These are phyloP conservation scores for Tetragnatha montana DNA, from an alignment of 2,888 invertebrate species.

Conservation along the genomic window DNA sequence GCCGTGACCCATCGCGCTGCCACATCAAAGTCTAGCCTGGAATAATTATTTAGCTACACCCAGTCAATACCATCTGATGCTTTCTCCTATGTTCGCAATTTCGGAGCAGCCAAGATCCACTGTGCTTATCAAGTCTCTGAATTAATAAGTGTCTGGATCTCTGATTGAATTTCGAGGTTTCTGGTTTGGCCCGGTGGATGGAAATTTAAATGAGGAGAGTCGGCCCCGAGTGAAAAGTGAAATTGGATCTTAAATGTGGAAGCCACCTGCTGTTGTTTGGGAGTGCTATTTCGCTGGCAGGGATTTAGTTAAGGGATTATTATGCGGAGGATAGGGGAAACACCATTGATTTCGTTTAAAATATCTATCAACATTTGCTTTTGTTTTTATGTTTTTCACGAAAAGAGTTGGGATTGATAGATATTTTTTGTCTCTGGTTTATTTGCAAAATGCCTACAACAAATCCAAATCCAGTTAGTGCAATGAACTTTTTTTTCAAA, in stretches of 20 bases:
- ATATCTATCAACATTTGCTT: too few relatives aligned
- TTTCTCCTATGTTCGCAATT: slow-evolving; percentile 32
- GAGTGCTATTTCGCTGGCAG: background rate
- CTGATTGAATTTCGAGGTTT: slow-evolving; percentile 54
- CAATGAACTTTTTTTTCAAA: too few relatives aligned
- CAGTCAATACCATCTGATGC: slow-evolving; percentile 64
- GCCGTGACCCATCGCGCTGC: slow-evolving; percentile 3
- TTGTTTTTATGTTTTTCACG: too few relatives aligned
- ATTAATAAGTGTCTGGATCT: slow-evolving; percentile 59
- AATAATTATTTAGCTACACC: slow-evolving; percentile 62
- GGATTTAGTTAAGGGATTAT: too few relatives aligned
- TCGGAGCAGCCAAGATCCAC: slow-evolving; percentile 6
- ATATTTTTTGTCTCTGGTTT: too few relatives aligned
- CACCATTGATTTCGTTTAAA: too few relatives aligned
- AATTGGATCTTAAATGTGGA: slow-evolving; percentile 10
- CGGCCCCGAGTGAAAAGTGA: slow-evolving; percentile 13
- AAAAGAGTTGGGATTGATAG: too few relatives aligned
- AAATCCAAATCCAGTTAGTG: too few relatives aligned
- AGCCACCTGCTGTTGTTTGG: background rate
- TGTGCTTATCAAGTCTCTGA: slow-evolving; percentile 59
- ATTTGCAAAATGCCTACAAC: too few relatives aligned
- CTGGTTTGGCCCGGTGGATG: slow-evolving; percentile 16
- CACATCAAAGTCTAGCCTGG: slow-evolving; percentile 38
- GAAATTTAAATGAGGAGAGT: slow-evolving; percentile 44
- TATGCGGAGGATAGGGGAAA: too few relatives aligned